Conservation (phyloP, 2,797 vertebrate species). For the Amniataba percoides region DNA sequence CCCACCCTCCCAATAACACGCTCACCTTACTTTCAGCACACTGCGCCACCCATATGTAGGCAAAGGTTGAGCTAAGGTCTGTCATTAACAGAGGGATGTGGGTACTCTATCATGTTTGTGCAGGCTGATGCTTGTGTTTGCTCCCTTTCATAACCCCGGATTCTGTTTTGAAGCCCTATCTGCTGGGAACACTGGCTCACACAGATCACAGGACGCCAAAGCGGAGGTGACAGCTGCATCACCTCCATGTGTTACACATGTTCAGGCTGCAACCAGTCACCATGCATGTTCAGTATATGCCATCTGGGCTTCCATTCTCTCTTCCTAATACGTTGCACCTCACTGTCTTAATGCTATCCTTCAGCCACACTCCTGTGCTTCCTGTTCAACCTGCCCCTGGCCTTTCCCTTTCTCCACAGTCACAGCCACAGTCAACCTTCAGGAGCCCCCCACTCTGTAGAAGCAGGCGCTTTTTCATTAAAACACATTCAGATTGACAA, state of each 20-base stretch:
- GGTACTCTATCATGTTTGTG: conserved; percentile 56
- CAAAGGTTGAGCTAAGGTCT: conserved; percentile 72
- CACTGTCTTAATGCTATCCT: conserved; percentile 45
- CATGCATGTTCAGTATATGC: conserved; percentile 9
- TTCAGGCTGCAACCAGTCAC: conserved; percentile 19
- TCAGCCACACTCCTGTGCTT: conserved; percentile 39
- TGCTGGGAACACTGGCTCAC: conserved; percentile 32
- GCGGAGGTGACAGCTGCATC: conserved; percentile 28
- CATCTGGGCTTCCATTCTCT: conserved; percentile 38
- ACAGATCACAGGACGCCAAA: conserved; percentile 44
- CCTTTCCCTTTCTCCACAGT: conserved; percentile 21
- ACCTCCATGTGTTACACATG: conserved; percentile 41
- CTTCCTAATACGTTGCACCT: not conserved
- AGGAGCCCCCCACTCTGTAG: conserved; percentile 29
- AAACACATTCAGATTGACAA: conserved; percentile 82
- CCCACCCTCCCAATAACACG: conserved; percentile 78
- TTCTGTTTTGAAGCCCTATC: conserved; percentile 46
- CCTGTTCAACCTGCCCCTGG: conserved; percentile 37
- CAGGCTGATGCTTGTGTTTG: conserved; percentile 58
- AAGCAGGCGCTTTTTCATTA: conserved; percentile 79
- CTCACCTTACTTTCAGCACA: conserved; percentile 76
- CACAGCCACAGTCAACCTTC: conserved; percentile 39
- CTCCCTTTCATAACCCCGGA: conserved; percentile 36
- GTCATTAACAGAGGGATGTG: conserved; percentile 64
- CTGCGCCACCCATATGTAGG: conserved; percentile 63